Evolutionary conservation across 1,140 invertebrate species (phyloP), one percentile per base, ranked within the genome.

Genomic region (Anoplolepis gracilipes): DNA sequence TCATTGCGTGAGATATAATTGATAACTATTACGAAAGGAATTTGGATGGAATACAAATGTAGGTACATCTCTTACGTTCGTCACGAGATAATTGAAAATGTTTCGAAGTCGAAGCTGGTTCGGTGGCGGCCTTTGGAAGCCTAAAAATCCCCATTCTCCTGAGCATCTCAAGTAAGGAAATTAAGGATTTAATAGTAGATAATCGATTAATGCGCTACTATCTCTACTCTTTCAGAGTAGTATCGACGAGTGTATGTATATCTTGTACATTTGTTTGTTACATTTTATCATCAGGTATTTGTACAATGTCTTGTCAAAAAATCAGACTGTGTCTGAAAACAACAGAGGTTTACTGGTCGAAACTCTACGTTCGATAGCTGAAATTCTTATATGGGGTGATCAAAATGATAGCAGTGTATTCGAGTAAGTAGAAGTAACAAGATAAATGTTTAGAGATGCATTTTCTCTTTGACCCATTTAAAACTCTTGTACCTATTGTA

Each of bases 311-410:
- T 95, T 99, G 77, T 98, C 98, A 62, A 99, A 99, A 95, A 99
- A 99, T 95, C 99, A 99, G 92, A 98, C 97, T 16, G 99, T 99
- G 0, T 99, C 98, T 19, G 99, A 99, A 91, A 97, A 97, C 89
- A 99, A 99, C 93, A 96, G 98, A 90, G 97, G 98, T 36, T 96
- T 99, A 19, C 95, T 99, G n/a, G 99, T 99, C 16, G 99, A 99
- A 95, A 99, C 98, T 0, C 95, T 99, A 69, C 96, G 99, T 88
- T 99, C 98, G 55, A 99, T 99, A 92, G 98, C 99, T 28, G 99
- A 99, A 96, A 99, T 99, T 93, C 95, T 99, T 11, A 99, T 99
- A 93, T 99, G 99, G 99, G 99, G 99, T 36, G 99, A 99, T 95
- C 99, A 99, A 95, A 99, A 99, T 97, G 99, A 99, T 94, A 98